Percentiles rank a stretch among this genome's conserved stretches.
Conservation (phyloP, 92 coral and sea anemone genomes). For the Porites lobata region DNA sequence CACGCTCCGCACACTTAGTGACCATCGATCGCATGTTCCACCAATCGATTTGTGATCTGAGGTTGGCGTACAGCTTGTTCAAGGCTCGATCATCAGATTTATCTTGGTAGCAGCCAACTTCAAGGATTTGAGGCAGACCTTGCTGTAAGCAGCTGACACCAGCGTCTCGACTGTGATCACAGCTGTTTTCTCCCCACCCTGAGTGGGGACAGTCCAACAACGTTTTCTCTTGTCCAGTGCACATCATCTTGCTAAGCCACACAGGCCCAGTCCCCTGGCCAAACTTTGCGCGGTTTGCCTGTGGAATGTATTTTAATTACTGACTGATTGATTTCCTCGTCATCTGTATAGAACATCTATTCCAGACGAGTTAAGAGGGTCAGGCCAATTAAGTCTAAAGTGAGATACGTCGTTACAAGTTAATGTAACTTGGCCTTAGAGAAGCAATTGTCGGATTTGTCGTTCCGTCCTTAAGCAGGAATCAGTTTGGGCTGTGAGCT, state of each 20-base stretch:
- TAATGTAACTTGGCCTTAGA: too few relatives aligned
- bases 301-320: not conserved
- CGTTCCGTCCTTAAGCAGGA: too few relatives aligned
- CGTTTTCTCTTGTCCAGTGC: slow-evolving; percentile 71
- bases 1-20: slow-evolving; percentile 84
- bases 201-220: slow-evolving; percentile 70
- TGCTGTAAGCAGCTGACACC: slow-evolving; percentile 86
- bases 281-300: slow-evolving; percentile 75
- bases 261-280: slow-evolving; percentile 84
- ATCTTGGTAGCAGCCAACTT: slow-evolving; percentile 74
- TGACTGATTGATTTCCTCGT: not conserved
- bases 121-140: slow-evolving; percentile 74
- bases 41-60: slow-evolving; percentile 75
- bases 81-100: slow-evolving; percentile 47
- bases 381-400: not conserved
- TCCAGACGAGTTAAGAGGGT: not conserved
- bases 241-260: slow-evolving; percentile 81
- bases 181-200: slow-evolving; percentile 71
- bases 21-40: slow-evolving; percentile 75
- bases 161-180: slow-evolving; percentile 82
- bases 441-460: too few relatives aligned
- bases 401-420: too few relatives aligned
- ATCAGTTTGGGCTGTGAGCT: too few relatives aligned
- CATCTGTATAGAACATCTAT: not conserved
- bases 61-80: slow-evolving; percentile 63